Conservation (phyloP, 2,113 vertebrate species). For the Pithys albifrons region DNA sequence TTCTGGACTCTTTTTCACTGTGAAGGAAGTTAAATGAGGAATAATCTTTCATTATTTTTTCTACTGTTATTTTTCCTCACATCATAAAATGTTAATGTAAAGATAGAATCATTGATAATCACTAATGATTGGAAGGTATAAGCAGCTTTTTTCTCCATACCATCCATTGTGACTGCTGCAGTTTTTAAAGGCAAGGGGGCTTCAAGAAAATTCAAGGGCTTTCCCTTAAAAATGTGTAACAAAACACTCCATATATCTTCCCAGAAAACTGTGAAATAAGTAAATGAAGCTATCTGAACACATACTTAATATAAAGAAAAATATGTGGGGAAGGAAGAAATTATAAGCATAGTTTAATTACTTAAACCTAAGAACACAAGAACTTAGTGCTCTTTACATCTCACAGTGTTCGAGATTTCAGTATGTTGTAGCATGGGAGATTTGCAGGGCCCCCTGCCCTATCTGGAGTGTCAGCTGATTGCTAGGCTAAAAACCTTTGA, state of each 20-base stretch:
- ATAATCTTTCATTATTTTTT: neutral
- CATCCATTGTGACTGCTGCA: neutral
- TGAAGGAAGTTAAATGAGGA: neutral
- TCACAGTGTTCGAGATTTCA: neutral
- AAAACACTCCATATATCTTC: neutral
- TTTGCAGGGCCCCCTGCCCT: neutral
- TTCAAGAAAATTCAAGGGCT: neutral
- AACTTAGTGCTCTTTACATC: neutral
- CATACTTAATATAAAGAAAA: neutral
- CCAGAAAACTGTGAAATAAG: neutral
- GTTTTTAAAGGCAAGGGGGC: neutral
- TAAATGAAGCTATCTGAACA: neutral
- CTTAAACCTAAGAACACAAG: neutral
- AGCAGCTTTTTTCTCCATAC: neutral
- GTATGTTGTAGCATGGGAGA: neutral
- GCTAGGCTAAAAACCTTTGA: neutral
- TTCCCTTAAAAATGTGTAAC: neutral
- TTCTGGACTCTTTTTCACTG: neutral
- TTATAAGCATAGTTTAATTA: neutral
- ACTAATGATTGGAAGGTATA: neutral
- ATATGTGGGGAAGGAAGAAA: accelerated
- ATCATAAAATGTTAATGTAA: neutral
- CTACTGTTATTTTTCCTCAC: no score
- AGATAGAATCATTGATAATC: neutral
- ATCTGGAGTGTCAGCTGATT: neutral